Evolutionary conservation across 64 coral and sea anemone species (phyloP).

Genomic region (Platygyra sinensis): DNA sequence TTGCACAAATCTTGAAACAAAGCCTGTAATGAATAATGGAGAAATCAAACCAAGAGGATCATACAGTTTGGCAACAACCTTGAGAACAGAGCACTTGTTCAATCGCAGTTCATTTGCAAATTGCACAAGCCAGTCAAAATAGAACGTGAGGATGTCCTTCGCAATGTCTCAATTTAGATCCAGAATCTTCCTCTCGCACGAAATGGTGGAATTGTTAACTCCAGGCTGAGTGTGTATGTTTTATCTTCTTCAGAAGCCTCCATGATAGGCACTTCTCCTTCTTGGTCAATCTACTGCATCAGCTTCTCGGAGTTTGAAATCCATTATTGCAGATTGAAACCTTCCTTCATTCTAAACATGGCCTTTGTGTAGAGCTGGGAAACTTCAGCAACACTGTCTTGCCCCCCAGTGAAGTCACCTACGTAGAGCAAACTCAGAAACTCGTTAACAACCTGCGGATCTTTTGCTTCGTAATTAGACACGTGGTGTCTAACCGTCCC

Average conservation of each 20-base stretch:
- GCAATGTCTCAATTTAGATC: slow-evolving; percentile 33
- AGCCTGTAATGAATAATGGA: background rate
- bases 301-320: background rate
- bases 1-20: background rate
- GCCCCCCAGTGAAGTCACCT: background rate
- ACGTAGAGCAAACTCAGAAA: background rate
- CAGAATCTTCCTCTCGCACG: slow-evolving; percentile 20
- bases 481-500: slow-evolving; percentile 48
- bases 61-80: slow-evolving; percentile 16
- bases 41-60: slow-evolving; percentile 36
- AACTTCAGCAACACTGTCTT: background rate
- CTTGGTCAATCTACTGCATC: slow-evolving; percentile 1
- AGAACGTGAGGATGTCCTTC: slow-evolving; percentile 24
- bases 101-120: slow-evolving; percentile 23
- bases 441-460: background rate
- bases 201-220: background rate
- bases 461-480: too few relatives aligned
- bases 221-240: background rate
- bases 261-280: background rate
- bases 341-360: background rate
- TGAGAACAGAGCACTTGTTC: slow-evolving; percentile 24
- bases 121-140: background rate
- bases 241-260: background rate
- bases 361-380: background rate
- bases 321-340: too few relatives aligned